phyloP scores from a whole-genome alignment of 2,888 invertebrate genomes.

The Drosophila mimetica region DNA sequence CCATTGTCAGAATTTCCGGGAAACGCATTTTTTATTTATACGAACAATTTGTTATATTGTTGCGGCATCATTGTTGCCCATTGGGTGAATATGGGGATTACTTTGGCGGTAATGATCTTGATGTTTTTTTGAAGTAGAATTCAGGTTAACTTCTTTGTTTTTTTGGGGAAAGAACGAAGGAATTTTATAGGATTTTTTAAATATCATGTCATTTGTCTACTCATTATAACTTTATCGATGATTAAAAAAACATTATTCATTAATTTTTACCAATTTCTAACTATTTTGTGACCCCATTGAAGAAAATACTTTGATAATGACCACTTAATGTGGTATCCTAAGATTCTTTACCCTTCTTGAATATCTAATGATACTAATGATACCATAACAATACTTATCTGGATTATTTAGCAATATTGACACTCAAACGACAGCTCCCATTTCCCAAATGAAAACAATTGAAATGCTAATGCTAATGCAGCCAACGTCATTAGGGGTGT shows the following conservation, averaged over 20 bases:
- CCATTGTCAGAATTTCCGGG: slow-evolving; percentile 50
- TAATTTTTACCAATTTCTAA: too few relatives aligned
- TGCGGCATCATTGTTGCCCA: neutral
- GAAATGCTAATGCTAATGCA: slow-evolving; percentile 46
- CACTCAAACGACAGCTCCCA: neutral
- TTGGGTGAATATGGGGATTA: slow-evolving; percentile 6
- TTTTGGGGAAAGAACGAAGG: neutral
- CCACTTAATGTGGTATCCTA: neutral
- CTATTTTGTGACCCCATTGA: too few relatives aligned
- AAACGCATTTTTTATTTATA: slow-evolving; percentile 43
- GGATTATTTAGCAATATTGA: slow-evolving; percentile 1
- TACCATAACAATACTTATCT: neutral
- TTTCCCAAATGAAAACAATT: neutral
- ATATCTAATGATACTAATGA: neutral
- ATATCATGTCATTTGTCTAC: too few relatives aligned
- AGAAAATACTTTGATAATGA: neutral
- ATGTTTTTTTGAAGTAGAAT: neutral
- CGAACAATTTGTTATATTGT: slow-evolving; percentile 33
- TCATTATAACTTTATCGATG: too few relatives aligned
- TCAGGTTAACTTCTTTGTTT: neutral
- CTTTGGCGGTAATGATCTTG: slow-evolving; percentile 12
- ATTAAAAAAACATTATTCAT: too few relatives aligned
- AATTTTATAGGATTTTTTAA: neutral
- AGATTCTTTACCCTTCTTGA: neutral
- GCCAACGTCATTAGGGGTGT: slow-evolving; percentile 48